Conservation (phyloP, 2,888 invertebrate genomes). For the Oscheius sp. region DNA sequence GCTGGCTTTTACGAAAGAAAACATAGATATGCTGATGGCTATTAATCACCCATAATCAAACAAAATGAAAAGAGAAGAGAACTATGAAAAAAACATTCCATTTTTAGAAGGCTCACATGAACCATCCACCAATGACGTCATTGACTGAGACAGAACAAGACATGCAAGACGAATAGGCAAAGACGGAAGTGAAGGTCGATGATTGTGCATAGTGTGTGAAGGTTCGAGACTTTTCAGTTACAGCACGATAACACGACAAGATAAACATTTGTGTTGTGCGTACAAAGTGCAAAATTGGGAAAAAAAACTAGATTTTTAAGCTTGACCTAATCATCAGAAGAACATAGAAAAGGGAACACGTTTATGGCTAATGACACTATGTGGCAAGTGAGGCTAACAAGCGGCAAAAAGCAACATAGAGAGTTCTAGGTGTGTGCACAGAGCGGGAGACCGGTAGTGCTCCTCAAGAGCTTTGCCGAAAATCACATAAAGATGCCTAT, state of each 20-base stretch:
- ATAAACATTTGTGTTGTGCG: not conserved
- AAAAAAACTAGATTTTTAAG: not conserved
- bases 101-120: not conserved
- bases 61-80: too few relatives aligned
- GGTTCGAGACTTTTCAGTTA: not conserved
- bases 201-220: conserved; percentile 21
- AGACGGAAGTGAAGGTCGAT: conserved; percentile 13
- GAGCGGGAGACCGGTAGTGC: conserved; percentile 17
- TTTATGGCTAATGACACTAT: not conserved
- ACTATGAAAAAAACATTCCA: not conserved
- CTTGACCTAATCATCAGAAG: not conserved
- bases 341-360: conserved; percentile 11
- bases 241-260: conserved; percentile 1
- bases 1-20: not conserved
- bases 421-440: conserved; percentile 18
- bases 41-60: too few relatives aligned
- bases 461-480: conserved; percentile 19
- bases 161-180: conserved; percentile 14
- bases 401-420: conserved; percentile 16
- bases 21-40: not conserved
- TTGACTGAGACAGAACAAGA: conserved; percentile 6
- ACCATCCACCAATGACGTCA: conserved; percentile 18
- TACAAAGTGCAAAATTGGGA: not conserved
- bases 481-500: conserved; percentile 16
- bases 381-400: conserved; percentile 7